A percentile compares a stretch with the other conserved stretches of the same genome.
phyloP scores from a whole-genome alignment of 1,140 invertebrate genomes.

The Geopemphigus sp. region DNA sequence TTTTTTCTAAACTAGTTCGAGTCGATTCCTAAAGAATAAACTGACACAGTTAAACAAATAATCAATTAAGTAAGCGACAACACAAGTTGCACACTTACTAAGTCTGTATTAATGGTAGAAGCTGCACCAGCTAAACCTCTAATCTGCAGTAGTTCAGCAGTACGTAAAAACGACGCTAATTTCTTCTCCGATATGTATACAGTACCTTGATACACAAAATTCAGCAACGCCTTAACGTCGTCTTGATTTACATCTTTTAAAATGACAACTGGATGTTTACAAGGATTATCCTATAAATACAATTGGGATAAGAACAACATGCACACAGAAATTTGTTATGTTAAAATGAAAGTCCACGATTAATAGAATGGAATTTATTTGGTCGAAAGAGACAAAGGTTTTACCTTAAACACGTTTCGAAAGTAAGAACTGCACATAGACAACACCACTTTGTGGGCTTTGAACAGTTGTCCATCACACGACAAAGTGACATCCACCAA shows the following conservation, averaged over 20 bases:
- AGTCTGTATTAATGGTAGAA: slow-evolving; percentile 50
- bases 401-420: slow-evolving; percentile 78
- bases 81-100: slow-evolving; percentile 29
- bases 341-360: too few relatives aligned
- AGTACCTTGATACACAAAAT: slow-evolving; percentile 85
- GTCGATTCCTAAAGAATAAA: slow-evolving; percentile 28
- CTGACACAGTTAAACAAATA: neutral
- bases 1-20: slow-evolving; percentile 37
- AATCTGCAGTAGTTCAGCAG: slow-evolving; percentile 82
- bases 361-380: neutral
- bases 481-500: slow-evolving; percentile 81
- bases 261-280: slow-evolving; percentile 81
- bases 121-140: slow-evolving; percentile 75
- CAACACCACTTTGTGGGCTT: slow-evolving; percentile 77
- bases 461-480: slow-evolving; percentile 72
- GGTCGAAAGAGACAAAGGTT: too few relatives aligned
- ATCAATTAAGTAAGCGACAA: neutral
- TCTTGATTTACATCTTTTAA: slow-evolving; percentile 76
- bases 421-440: slow-evolving; percentile 78
- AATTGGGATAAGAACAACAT: neutral
- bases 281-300: slow-evolving; percentile 71
- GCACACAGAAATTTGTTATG: neutral
- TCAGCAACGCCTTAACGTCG: slow-evolving; percentile 73
- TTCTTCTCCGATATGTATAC: slow-evolving; percentile 88
- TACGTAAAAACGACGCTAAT: slow-evolving; percentile 79